Evolutionary conservation across 1,140 invertebrate genomes (phyloP).

Genomic region (Hormaphis cornu): DNA sequence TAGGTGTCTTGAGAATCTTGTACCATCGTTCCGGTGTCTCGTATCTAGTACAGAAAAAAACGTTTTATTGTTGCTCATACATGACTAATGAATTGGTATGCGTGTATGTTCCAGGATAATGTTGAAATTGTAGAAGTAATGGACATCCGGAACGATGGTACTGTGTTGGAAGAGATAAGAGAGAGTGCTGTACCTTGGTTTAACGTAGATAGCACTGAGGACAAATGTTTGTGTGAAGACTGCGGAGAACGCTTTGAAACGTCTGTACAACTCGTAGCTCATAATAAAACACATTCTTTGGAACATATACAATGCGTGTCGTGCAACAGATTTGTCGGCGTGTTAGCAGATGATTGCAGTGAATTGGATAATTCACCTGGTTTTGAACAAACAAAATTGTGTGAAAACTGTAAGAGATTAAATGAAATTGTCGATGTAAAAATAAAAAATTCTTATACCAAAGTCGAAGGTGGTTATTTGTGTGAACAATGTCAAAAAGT

Average conservation of each 20-base stretch:
- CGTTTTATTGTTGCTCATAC: not conserved
- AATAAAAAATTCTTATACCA: not conserved
- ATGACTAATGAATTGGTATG: slow-evolving; percentile 22
- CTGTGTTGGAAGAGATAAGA: not conserved
- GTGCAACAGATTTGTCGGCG: not conserved
- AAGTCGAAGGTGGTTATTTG: not conserved
- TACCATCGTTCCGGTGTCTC: slow-evolving; percentile 21
- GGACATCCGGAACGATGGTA: slow-evolving; percentile 26
- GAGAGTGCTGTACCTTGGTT: not conserved
- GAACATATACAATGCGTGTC: not conserved
- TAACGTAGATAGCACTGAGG: slow-evolving; percentile 14
- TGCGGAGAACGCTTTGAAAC: slow-evolving; percentile 18
- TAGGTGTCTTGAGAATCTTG: not conserved
- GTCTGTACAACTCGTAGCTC: not conserved
- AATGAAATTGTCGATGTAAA: not conserved
- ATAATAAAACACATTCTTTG: slow-evolving; percentile 9
- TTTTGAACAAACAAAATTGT: not conserved
- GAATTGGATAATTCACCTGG: not conserved
- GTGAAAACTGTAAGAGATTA: not conserved
- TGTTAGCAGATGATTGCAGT: not conserved
- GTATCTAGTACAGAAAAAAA: too few relatives aligned
- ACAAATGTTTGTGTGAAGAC: slow-evolving; percentile 16
- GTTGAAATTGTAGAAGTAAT: slow-evolving; percentile 28
- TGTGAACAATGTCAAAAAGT: slow-evolving; percentile 22
- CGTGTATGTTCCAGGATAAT: slow-evolving; percentile 29